phyloP scores from a whole-genome alignment of 2,888 invertebrate species.

The Netelia fuscicornis region DNA sequence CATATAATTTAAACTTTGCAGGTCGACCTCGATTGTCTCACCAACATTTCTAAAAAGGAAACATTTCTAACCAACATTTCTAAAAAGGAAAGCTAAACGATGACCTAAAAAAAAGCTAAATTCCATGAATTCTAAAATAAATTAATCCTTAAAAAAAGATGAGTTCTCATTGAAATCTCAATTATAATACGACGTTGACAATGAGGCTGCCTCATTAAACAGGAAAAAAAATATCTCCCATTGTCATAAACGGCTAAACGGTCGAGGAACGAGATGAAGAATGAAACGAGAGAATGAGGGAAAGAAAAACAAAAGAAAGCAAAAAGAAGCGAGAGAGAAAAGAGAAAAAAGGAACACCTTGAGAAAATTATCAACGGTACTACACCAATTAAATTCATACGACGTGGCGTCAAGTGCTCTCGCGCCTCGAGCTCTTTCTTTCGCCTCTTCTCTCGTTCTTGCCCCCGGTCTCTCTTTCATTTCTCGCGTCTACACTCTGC shows the following conservation, averaged over 20 bases:
- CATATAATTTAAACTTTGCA: too few species aligned
- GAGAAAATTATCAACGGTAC: conserved; percentile 57
- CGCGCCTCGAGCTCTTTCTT: conserved; percentile 39
- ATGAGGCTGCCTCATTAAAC: conserved; percentile 11
- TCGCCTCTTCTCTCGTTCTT: conserved; percentile 18
- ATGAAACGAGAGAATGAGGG: conserved; percentile 11
- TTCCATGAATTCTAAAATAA: background rate
- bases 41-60: too few species aligned
- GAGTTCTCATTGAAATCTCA: conserved; percentile 3
- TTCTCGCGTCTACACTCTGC: conserved; percentile 25
- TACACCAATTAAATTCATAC: conserved; percentile 61
- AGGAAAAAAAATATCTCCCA: conserved; percentile 13
- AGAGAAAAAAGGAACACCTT: conserved; percentile 51
- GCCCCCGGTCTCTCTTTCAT: conserved; percentile 5
- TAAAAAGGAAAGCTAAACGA: background rate
- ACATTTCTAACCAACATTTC: too few species aligned
- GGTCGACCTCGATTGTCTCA: too few species aligned
- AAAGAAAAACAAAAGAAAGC: background rate
- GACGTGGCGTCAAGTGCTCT: conserved; percentile 51
- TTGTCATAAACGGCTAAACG: conserved; percentile 5
- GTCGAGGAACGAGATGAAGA: conserved; percentile 18
- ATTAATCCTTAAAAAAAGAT: background rate
- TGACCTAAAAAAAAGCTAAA: background rate
- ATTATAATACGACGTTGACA: conserved; percentile 13
- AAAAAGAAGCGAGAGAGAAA: conserved; percentile 7